Percentiles rank a stretch among this genome's conserved stretches.
phyloP scores from a whole-genome alignment of 2,113 vertebrate genomes.

The Hipposideros armiger region DNA sequence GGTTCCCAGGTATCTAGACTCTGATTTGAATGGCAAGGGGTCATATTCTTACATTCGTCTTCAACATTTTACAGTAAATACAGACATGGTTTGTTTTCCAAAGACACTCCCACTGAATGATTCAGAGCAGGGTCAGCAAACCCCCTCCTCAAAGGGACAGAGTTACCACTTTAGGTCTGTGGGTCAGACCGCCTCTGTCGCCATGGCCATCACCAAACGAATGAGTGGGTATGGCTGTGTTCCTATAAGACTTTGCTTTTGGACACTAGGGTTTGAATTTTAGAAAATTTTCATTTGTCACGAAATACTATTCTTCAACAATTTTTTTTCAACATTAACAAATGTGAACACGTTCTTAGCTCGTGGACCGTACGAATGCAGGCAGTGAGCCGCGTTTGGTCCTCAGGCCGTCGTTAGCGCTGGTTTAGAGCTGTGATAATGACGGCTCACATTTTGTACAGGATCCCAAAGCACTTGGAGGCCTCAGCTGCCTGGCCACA shows the following conservation, averaged over 20 bases:
- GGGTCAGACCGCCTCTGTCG: background rate
- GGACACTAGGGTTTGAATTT: background rate
- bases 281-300: background rate
- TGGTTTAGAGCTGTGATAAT: too few species aligned
- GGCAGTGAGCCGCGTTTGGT: background rate
- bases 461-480: background rate
- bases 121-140: background rate
- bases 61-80: background rate
- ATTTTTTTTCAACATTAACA: background rate
- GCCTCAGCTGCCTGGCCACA: rapidly evolving
- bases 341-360: background rate
- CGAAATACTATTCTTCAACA: background rate
- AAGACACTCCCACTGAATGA: too few species aligned
- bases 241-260: background rate
- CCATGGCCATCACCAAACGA: rapidly evolving
- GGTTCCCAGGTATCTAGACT: background rate
- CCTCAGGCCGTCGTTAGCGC: rapidly evolving
- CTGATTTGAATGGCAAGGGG: too few species aligned
- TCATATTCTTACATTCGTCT: too few species aligned
- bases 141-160: background rate
- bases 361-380: rapidly evolving
- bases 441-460: background rate
- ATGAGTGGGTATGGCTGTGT: too few species aligned
- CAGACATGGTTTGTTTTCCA: background rate
- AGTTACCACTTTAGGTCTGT: background rate